Evolutionary conservation across 2,113 vertebrate genomes (phyloP).

Genomic region (Scortum barcoo): DNA sequence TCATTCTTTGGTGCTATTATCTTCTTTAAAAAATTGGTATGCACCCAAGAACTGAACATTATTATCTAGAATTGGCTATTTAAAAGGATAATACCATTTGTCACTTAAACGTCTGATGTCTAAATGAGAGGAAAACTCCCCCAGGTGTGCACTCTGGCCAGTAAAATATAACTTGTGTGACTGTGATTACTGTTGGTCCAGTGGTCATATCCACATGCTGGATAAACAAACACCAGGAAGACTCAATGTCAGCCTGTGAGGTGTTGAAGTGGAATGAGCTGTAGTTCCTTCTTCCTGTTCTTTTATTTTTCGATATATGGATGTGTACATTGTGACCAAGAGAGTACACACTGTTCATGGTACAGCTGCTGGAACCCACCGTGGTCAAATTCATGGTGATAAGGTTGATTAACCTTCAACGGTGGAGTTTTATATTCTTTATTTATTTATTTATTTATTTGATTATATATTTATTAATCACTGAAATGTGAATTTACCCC

Average conservation of each 20-base stretch:
- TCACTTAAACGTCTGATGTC: background rate
- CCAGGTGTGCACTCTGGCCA: slow-evolving; percentile 9
- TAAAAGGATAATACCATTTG: background rate
- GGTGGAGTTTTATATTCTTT: background rate
- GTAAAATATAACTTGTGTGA: slow-evolving; percentile 12
- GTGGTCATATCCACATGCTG: slow-evolving; percentile 8
- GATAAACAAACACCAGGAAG: slow-evolving; percentile 51
- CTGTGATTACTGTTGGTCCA: slow-evolving; percentile 41
- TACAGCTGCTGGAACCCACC: background rate
- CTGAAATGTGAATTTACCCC: no score
- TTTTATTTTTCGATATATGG: slow-evolving; percentile 42
- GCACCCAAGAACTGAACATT: background rate
- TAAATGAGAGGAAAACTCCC: background rate
- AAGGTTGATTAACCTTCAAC: background rate
- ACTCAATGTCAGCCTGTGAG: slow-evolving; percentile 39
- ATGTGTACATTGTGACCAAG: slow-evolving; percentile 52
- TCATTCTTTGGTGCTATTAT: background rate
- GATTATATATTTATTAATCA: no score
- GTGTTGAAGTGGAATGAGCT: slow-evolving; percentile 72
- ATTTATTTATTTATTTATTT: no score
- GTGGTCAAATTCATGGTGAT: background rate
- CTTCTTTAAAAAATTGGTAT: no score
- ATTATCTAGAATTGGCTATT: background rate
- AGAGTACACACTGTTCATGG: slow-evolving; percentile 23
- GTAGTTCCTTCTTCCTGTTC: slow-evolving; percentile 65